Base-by-base conservation (phyloP, 1,140 invertebrate genomes). In the Idris sp. region DNA sequence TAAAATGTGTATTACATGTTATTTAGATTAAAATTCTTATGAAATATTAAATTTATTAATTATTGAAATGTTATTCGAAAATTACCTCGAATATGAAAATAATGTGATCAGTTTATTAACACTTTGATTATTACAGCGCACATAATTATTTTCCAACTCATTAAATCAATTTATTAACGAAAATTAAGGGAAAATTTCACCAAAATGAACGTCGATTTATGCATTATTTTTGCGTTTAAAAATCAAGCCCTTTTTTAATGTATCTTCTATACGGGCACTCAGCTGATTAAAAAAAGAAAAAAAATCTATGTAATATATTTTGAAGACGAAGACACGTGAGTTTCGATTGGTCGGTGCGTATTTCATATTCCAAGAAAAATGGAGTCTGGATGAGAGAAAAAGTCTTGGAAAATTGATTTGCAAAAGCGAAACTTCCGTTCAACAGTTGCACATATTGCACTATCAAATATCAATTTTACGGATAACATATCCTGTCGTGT, bases 261-360 rank as follows among this genome's bases (percentile, higher is more conserved):
- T 76, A 76, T 76, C n/a, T 76, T 76, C 61, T 25, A n/a, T 61
- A 71, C 58, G 35, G 69, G 48, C 67, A 72, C 74, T 76, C 72
- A 76, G 74, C 43, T 76, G 74, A 76, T 76, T 72, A 61, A 38
- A 22, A 8, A 2, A 0, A 2, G 13, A 8, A 51, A 26, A 18
- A 36, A 48, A 53, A 35, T 25, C 44, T 49, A 30, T 36, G 56
- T 44, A 31, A 72, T 58, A 72, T 64, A 72, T 72, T 51, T 49
- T 31, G 5, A 18, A 19, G 56, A 40, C 22, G 15, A 38, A 49
- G 41, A 54, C 49, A 48, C 51, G 36, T 51, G 36, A 41, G 14
- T 46, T 68, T 68, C 72, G 62, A 68, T 68, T 68, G 51, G 40
- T 31, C 51, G 72, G 59, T n/a, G n/a, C 44, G 41, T 18, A 75